Conservation (phyloP, 2,797 vertebrate species). For the Pteropus rufus region DNA sequence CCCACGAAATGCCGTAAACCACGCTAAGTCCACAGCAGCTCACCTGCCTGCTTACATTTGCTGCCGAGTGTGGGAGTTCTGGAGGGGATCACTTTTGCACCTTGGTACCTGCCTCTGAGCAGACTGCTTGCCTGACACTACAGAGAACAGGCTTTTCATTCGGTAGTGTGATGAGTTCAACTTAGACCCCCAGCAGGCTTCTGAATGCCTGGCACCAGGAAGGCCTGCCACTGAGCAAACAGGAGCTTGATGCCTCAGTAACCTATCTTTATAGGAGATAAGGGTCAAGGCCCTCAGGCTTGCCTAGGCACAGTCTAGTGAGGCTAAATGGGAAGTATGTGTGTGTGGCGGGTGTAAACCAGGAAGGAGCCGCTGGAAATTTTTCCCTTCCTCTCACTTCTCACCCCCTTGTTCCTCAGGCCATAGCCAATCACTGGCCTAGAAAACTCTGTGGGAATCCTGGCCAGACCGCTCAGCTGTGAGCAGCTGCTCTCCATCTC, state of each 20-base stretch:
- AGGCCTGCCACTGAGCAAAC: conserved; percentile 55
- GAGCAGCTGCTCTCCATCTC: conserved; percentile 50
- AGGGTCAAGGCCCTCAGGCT: conserved; percentile 60
- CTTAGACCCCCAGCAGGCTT: conserved; percentile 41
- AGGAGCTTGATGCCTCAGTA: conserved; percentile 59
- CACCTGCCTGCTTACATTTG: conserved; percentile 1
- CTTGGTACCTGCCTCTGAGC: not conserved
- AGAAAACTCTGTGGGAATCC: not conserved
- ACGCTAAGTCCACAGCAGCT: not conserved
- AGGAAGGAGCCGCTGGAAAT: conserved; percentile 33
- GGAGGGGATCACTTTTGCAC: not conserved
- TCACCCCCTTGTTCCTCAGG: conserved; percentile 35
- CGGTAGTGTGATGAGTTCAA: conserved; percentile 7
- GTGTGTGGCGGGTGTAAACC: not conserved
- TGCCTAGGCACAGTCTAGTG: conserved; percentile 16
- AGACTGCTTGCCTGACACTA: not conserved
- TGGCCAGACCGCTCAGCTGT: conserved; percentile 14
- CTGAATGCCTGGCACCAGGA: conserved; percentile 22
- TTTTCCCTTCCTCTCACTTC: conserved; percentile 39
- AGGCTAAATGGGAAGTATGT: not conserved
- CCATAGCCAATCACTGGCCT: not conserved
- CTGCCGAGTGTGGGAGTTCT: not conserved
- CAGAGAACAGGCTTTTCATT: conserved; percentile 36
- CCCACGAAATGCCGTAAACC: not conserved
- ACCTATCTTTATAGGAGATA: conserved; percentile 4